Base-by-base conservation (phyloP, 2,797 vertebrate species). In the Danio aesculapii region DNA sequence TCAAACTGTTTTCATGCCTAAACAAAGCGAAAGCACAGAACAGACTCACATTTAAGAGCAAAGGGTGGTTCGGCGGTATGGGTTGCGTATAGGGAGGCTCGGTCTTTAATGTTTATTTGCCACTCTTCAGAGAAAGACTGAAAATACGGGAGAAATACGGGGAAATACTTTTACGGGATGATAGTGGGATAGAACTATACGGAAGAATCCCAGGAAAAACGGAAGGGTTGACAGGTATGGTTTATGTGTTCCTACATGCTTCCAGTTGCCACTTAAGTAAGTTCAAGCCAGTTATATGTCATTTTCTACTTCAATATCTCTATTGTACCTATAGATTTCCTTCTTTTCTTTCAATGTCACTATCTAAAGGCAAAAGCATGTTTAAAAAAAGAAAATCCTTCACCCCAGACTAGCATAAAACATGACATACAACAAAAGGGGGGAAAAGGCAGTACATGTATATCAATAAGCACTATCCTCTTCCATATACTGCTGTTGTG, bases 401-500 rank as follows among this genome's bases (percentile, higher is more conserved):
- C 39, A 39, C 17, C 30, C 12, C 70, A 61, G 66, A n/a, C 46
- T 46, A 77, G 12, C 12, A 21, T 8, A 21, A 67, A n/a, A 13
- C 13, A 58, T 68, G 64, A 14, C 6, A 74, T 50, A 71, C 62
- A 41, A 66, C 19, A 47, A 49, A 80, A 39, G 41, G 41, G 14
- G 4, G 57, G 47, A 17, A 17, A 63, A 63, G 30, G 16, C 39
- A 14, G 49, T 63, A 68, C 77, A 46, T 79, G 67, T 53, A 46
- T 63, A 57, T 58, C 69, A 73, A 41, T 49, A 57, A 30, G 59
- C 61, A 57, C 50, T 46, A n/a, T 79, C 30, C 49, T 71, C 30
- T n/a, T 79, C 52, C 30, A 73, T 16, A 43, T 66, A 21, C 19
- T 55, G n/a, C 68, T 47, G 68, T 47, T 63, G 13, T 71, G 77